Conservation (phyloP, 2,888 invertebrate genomes). For the Epinotia nisella region DNA sequence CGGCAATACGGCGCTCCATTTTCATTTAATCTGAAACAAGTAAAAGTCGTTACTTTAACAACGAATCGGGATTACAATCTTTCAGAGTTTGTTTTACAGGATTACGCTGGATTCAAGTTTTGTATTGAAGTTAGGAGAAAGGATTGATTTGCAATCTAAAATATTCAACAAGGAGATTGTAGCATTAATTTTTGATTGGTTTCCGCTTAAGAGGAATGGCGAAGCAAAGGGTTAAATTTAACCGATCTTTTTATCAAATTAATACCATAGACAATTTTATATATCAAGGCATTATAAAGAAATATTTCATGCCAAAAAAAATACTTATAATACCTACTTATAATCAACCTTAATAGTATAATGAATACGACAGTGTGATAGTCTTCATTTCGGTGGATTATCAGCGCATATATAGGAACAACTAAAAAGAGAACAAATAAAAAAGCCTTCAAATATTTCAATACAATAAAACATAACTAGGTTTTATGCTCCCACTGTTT, state of each 20-base stretch:
- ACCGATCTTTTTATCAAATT: not conserved
- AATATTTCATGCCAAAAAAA: no score
- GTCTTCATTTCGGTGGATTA: no score
- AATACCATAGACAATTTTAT: not conserved
- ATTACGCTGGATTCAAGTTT: constrained; percentile 48
- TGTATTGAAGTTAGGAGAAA: constrained; percentile 40
- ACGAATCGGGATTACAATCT: constrained; percentile 48
- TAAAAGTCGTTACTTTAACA: constrained; percentile 55
- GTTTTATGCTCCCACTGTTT: no score
- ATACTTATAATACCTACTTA: no score
- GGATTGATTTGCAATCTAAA: constrained; percentile 38
- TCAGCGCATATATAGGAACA: no score
- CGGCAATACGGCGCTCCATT: constrained; percentile 75
- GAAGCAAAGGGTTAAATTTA: not conserved
- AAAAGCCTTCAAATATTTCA: no score
- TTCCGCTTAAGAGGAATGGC: not conserved
- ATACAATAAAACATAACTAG: no score
- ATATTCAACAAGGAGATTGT: constrained; percentile 29
- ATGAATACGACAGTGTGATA: no score
- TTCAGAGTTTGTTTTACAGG: constrained; percentile 48
- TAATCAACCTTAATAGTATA: no score
- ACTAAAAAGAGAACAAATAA: no score
- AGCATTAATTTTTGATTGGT: constrained; percentile 18
- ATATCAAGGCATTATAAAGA: no score
- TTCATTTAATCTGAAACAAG: constrained; percentile 77